Evolutionary conservation across 2,888 invertebrate genomes (phyloP).

Genomic region (Leptarthrus brevirostris): DNA sequence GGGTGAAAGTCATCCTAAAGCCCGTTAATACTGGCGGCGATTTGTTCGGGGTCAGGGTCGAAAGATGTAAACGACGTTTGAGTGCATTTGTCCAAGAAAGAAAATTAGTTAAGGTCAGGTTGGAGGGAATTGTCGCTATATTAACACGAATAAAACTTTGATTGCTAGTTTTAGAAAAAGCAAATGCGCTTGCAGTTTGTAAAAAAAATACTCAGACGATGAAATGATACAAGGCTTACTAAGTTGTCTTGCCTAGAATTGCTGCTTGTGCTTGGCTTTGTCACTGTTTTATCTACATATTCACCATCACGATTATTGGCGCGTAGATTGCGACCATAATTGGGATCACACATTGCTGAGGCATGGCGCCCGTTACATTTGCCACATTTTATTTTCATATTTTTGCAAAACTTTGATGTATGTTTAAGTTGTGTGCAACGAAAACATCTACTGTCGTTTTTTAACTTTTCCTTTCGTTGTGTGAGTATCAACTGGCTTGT

Average conservation of each 20-base stretch:
- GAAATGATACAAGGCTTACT: background rate
- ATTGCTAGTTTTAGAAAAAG: background rate
- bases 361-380: background rate
- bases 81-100: too few species aligned
- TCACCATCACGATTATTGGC: background rate
- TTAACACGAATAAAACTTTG: background rate
- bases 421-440: background rate
- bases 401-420: constrained; percentile 1
- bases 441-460: background rate
- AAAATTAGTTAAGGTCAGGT: too few species aligned
- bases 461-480: background rate
- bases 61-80: too few species aligned
- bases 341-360: background rate
- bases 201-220: background rate
- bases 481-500: background rate
- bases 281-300: background rate
- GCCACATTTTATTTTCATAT: background rate
- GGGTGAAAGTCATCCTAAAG: too few species aligned
- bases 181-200: background rate
- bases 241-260: background rate
- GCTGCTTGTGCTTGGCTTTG: background rate
- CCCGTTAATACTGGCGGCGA: too few species aligned
- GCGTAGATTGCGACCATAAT: background rate
- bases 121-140: too few species aligned
- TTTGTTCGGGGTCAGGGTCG: too few species aligned